Evolutionary conservation across 1,140 invertebrate species (phyloP).

Genomic region (Philopotamus ludificatus): DNA sequence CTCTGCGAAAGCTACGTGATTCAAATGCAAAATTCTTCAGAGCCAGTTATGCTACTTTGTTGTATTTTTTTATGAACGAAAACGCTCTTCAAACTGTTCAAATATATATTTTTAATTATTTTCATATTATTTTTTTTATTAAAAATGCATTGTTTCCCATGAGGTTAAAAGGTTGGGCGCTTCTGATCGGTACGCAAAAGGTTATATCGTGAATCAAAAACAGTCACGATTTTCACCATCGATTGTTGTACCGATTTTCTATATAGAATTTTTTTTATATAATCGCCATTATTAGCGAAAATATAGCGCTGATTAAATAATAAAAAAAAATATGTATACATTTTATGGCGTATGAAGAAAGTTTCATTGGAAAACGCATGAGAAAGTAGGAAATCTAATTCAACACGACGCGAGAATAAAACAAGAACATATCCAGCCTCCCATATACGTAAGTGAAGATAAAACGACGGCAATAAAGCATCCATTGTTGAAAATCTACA

Average conservation of each 20-base stretch:
- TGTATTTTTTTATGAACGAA: background rate
- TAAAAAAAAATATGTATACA: background rate
- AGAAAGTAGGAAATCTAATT: no score
- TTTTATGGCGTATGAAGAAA: background rate
- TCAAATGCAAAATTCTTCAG: background rate
- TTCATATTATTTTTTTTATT: background rate
- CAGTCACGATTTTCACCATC: background rate
- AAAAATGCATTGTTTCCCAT: background rate
- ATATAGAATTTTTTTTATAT: no score
- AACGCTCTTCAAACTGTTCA: background rate
- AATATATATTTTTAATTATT: background rate
- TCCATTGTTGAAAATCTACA: no score
- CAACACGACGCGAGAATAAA: no score
- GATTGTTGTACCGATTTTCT: background rate
- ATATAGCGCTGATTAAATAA: no score
- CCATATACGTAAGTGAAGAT: no score
- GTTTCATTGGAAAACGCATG: no score
- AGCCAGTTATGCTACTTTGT: background rate
- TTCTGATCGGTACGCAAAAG: background rate
- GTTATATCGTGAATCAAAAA: background rate
- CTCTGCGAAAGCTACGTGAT: slow-evolving; percentile 11
- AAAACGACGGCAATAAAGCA: no score
- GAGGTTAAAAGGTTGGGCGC: background rate
- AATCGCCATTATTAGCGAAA: no score
- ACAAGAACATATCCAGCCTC: no score